These are phyloP conservation scores for Melanotaenia pygmaea DNA, from an alignment of 2,797 vertebrate species.

Conservation along the genomic window DNA sequence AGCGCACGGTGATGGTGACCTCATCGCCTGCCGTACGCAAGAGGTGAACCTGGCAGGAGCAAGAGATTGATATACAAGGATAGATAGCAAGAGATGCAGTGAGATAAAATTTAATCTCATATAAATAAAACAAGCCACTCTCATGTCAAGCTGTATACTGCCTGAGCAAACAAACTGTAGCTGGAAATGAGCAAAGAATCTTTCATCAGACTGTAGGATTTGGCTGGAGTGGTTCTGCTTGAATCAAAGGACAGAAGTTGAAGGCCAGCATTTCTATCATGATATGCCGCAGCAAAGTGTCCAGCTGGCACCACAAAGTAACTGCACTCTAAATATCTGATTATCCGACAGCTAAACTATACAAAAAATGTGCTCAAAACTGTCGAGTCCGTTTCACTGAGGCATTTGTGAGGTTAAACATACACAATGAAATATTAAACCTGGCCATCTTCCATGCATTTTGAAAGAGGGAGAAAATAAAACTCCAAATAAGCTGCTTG, in stretches of 20 bases:
- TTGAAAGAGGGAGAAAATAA: background rate
- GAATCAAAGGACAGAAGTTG: conserved; percentile 42
- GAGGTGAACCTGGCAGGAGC: conserved; percentile 88
- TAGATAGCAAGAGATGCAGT: conserved; percentile 18
- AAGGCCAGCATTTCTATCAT: conserved; percentile 14
- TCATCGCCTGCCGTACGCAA: conserved; percentile 93
- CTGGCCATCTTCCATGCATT: background rate
- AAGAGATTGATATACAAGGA: conserved; percentile 19
- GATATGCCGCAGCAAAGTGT: conserved; percentile 42
- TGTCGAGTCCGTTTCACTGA: conserved; percentile 16
- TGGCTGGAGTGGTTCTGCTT: conserved; percentile 36
- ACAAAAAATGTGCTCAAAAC: conserved; percentile 23
- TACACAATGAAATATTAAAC: conserved; percentile 1
- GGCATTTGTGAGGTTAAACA: conserved; percentile 1
- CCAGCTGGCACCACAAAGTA: conserved; percentile 43
- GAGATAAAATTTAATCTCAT: conserved; percentile 46
- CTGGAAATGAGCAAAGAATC: conserved; percentile 46
- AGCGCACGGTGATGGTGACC: conserved; percentile 93
- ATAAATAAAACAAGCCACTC: conserved; percentile 43
- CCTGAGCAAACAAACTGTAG: conserved; percentile 42
- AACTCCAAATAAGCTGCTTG: background rate
- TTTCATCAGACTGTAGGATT: conserved; percentile 51
- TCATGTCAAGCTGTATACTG: conserved; percentile 40
- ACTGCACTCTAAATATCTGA: conserved; percentile 44
- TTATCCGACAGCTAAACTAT: conserved; percentile 45